Percentiles rank a stretch among this genome's conserved stretches.
phyloP scores from a whole-genome alignment of 2,888 invertebrate species.

The Cyrtodaria siliqua region DNA sequence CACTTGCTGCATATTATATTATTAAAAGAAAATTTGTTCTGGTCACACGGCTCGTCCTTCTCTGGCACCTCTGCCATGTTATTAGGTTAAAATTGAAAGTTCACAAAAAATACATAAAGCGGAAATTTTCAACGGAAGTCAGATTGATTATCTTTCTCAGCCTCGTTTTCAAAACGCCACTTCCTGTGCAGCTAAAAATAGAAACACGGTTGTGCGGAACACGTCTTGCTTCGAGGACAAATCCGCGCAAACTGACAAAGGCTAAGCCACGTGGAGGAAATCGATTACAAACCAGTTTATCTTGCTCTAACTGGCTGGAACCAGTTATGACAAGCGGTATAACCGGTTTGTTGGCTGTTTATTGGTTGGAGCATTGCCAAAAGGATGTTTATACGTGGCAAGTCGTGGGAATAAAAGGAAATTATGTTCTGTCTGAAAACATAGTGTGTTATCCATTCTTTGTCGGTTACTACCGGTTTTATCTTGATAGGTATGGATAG shows the following conservation, averaged over 20 bases:
- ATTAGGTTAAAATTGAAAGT: background rate
- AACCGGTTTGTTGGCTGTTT: background rate
- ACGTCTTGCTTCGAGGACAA: too few relatives aligned
- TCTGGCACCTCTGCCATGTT: constrained; percentile 36
- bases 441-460: too few relatives aligned
- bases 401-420: too few relatives aligned
- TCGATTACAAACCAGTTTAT: background rate
- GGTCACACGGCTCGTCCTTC: background rate
- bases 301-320: background rate
- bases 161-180: background rate
- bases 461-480: too few relatives aligned
- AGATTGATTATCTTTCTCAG: background rate
- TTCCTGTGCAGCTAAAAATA: background rate
- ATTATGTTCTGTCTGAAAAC: too few relatives aligned
- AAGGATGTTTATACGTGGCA: too few relatives aligned
- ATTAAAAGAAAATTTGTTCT: background rate
- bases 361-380: background rate
- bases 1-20: constrained; percentile 19
- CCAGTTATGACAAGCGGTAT: background rate
- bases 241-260: too few relatives aligned
- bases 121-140: background rate
- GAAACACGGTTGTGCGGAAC: background rate
- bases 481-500: too few relatives aligned
- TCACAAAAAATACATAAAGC: background rate
- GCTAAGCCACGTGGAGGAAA: too few relatives aligned